These are phyloP conservation scores for Amphibalanus amphitrite DNA, from an alignment of 1,140 invertebrate species.

Conservation along the genomic window DNA sequence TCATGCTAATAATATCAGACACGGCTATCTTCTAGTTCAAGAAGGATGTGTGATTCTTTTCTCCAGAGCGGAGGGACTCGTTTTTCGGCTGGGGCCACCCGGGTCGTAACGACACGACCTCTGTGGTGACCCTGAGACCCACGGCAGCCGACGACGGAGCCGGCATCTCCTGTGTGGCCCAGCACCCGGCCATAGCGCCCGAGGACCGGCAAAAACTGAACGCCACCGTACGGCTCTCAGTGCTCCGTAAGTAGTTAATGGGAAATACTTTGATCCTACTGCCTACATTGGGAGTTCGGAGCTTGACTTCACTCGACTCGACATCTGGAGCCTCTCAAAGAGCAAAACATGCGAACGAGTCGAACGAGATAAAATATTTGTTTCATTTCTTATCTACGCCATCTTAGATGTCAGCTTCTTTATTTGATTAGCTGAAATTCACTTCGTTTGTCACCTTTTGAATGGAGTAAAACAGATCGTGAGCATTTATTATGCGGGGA, in stretches of 20 bases:
- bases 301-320: no score
- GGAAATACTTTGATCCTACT: no score
- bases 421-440: no score
- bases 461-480: no score
- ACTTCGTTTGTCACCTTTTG: no score
- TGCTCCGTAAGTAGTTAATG: conserved; percentile 11
- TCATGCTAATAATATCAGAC: not conserved
- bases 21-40: not conserved
- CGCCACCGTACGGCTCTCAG: conserved; percentile 9
- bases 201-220: not conserved
- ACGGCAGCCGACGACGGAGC: not conserved
- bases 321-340: no score
- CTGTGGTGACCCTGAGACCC: not conserved
- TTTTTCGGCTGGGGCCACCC: not conserved
- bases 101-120: not conserved
- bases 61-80: not conserved
- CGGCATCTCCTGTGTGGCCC: not conserved
- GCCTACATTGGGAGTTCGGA: no score
- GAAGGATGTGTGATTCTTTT: not conserved
- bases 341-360: no score
- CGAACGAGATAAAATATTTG: no score
- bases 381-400: no score
- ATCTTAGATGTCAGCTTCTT: no score
- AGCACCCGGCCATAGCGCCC: not conserved
- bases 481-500: no score